Percentiles rank a stretch among this genome's conserved stretches.
Conservation (phyloP, 2,888 invertebrate genomes). For the Dryococelus australis region DNA sequence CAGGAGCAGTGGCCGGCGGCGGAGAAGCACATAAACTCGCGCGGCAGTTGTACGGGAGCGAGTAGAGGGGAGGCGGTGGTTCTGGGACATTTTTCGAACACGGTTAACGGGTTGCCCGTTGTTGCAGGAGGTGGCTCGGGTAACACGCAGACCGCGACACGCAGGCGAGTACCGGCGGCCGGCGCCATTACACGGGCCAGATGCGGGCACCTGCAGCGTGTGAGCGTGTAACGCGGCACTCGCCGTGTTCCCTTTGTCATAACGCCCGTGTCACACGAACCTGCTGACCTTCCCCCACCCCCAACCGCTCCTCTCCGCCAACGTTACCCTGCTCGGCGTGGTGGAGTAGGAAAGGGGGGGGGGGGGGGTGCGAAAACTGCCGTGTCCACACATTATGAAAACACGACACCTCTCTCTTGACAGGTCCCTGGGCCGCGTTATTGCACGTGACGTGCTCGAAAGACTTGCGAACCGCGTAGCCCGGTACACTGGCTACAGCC, state of each 20-base stretch:
- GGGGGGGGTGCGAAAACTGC: background rate
- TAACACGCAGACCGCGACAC: background rate
- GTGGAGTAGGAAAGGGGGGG: too few relatives aligned
- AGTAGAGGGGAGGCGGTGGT: background rate
- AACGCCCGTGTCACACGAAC: slow-evolving; percentile 2
- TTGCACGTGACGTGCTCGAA: background rate
- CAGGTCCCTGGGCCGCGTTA: background rate
- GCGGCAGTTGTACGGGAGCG: background rate
- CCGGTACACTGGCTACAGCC: background rate
- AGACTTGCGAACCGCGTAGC: background rate
- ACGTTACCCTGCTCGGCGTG: too few relatives aligned
- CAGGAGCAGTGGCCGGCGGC: background rate
- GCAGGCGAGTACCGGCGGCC: background rate
- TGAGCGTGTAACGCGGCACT: background rate
- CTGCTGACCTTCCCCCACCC: background rate
- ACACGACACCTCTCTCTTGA: background rate
- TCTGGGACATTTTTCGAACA: background rate
- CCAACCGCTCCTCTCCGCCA: background rate
- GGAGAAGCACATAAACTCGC: background rate
- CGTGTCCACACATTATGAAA: background rate
- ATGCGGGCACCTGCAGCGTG: background rate
- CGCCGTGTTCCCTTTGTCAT: slow-evolving; percentile 3
- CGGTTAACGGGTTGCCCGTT: too few relatives aligned
- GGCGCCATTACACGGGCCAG: background rate
- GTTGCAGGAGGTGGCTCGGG: background rate